phyloP scores from a whole-genome alignment of 2,888 invertebrate species.

The Ellobium chinense region DNA sequence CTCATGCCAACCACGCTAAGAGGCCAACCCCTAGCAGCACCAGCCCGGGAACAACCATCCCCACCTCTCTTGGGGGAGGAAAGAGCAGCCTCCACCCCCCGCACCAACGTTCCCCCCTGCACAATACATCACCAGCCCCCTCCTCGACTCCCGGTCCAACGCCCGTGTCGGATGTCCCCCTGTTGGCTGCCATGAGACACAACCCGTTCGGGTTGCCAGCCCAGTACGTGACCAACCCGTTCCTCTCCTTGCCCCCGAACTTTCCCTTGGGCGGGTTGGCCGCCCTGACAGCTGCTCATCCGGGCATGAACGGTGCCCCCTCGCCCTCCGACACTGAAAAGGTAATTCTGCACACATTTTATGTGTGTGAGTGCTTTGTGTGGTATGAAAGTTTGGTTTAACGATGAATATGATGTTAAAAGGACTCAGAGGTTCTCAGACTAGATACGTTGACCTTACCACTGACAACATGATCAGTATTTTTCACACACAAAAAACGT shows the following conservation, averaged over 20 bases:
- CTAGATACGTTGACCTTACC: too few species aligned
- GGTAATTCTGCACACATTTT: too few species aligned
- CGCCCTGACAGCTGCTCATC: constrained; percentile 48
- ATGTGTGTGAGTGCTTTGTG: too few species aligned
- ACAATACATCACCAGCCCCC: constrained; percentile 28
- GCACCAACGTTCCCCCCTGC: constrained; percentile 58
- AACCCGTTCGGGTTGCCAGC: constrained; percentile 67
- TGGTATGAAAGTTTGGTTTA: too few species aligned
- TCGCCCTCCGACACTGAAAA: constrained; percentile 65
- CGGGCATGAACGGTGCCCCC: constrained; percentile 65
- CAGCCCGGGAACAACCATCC: constrained; percentile 22
- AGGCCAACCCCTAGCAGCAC: background rate
- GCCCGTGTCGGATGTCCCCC: constrained; percentile 45
- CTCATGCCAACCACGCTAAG: constrained; percentile 34
- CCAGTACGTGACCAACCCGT: constrained; percentile 68
- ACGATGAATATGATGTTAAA: too few species aligned
- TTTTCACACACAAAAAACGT: too few species aligned
- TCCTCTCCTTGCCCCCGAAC: constrained; percentile 63
- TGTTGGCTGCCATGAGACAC: constrained; percentile 56
- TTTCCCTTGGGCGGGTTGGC: constrained; percentile 63
- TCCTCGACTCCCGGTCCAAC: constrained; percentile 51
- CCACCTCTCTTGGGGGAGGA: constrained; percentile 2
- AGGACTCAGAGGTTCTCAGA: too few species aligned
- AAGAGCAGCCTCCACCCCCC: constrained; percentile 53
- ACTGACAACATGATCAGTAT: too few species aligned